phyloP scores from a whole-genome alignment of 2,888 invertebrate species.

The Sinotaia quadrata region DNA sequence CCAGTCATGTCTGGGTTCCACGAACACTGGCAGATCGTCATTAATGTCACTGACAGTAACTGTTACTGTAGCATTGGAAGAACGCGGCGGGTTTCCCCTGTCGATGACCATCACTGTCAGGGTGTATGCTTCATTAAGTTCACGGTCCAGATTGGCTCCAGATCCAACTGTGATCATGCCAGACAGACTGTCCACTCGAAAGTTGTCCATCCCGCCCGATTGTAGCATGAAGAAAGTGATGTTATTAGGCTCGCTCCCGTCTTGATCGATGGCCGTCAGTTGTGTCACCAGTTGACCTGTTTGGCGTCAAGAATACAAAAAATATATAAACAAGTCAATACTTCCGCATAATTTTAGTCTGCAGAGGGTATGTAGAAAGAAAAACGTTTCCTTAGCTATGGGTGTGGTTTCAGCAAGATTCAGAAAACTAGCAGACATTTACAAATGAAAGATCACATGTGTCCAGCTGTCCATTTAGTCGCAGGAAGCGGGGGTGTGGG shows the following conservation, averaged over 20 bases:
- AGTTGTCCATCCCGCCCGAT: conserved; percentile 92
- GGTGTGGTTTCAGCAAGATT: no score
- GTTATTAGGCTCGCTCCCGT: conserved; percentile 80
- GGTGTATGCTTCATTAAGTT: conserved; percentile 73
- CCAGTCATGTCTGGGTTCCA: not conserved
- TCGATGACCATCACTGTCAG: conserved; percentile 65
- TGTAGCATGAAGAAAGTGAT: conserved; percentile 91
- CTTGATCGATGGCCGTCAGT: conserved; percentile 58
- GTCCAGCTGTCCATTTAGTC: no score
- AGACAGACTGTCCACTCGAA: conserved; percentile 87
- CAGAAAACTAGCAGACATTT: no score
- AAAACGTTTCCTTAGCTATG: no score
- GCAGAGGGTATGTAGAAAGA: no score
- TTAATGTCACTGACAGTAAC: conserved; percentile 92
- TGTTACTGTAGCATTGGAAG: conserved; percentile 48
- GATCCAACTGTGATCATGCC: conserved; percentile 88
- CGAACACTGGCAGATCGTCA: conserved; percentile 83
- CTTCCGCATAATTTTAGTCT: no score
- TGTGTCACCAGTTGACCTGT: no score
- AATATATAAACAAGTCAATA: no score
- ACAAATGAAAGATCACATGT: no score
- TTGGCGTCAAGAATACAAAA: no score
- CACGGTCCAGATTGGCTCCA: conserved; percentile 91
- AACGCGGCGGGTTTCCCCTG: conserved; percentile 46
- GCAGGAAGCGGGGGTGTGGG: no score